A percentile compares a stretch with the other conserved stretches of the same genome.
Conservation (phyloP, 1,140 invertebrate species). For the Monochamus saltuarius region DNA sequence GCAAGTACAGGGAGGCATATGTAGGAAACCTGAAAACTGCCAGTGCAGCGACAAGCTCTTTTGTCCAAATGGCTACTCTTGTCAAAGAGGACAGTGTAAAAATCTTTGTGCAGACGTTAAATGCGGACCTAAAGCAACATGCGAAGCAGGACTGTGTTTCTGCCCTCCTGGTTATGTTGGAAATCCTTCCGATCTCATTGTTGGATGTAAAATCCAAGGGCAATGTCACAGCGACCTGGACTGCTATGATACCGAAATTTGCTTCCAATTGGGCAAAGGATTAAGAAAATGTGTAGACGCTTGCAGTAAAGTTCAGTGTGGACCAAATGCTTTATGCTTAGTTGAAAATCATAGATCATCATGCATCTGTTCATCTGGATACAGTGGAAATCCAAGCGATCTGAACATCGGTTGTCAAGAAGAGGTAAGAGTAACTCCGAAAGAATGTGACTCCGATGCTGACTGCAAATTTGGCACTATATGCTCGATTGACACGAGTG, state of each 20-base stretch:
- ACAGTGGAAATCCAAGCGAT: conserved; percentile 76
- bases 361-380: conserved; percentile 81
- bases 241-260: conserved; percentile 79
- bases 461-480: conserved; percentile 71
- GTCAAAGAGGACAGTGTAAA: conserved; percentile 68
- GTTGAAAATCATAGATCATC: conserved; percentile 78
- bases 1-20: conserved; percentile 65
- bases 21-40: conserved; percentile 67
- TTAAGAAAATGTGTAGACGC: conserved; percentile 80
- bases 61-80: conserved; percentile 75
- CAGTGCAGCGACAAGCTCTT: conserved; percentile 66
- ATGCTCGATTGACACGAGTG: conserved; percentile 59
- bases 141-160: conserved; percentile 74
- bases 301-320: conserved; percentile 84
- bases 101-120: conserved; percentile 70
- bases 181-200: conserved; percentile 68
- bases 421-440: conserved; percentile 57
- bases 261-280: conserved; percentile 77
- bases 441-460: conserved; percentile 65
- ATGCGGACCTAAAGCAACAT: conserved; percentile 81
- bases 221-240: conserved; percentile 79
- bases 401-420: conserved; percentile 74
- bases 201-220: conserved; percentile 69
- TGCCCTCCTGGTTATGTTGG: conserved; percentile 79
- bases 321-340: conserved; percentile 84